These are phyloP conservation scores for Pipra filicauda DNA, from an alignment of 2,113 vertebrate genomes.

Conservation along the genomic window DNA sequence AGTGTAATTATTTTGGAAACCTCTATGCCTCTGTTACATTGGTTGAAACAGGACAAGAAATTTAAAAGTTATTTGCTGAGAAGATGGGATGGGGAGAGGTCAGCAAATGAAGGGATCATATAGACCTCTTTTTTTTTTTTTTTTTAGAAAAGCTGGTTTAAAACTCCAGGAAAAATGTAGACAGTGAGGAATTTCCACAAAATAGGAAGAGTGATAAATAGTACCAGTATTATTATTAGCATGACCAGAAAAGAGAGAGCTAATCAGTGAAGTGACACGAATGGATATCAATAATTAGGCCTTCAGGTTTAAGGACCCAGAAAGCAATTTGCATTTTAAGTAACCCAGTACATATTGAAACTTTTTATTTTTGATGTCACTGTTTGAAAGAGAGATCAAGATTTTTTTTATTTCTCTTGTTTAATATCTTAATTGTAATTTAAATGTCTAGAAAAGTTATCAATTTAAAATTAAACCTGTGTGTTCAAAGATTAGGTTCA, in stretches of 20 bases:
- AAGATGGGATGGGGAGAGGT: not conserved
- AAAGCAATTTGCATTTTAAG: slow-evolving; percentile 4
- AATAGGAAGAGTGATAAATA: not conserved
- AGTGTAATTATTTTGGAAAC: not conserved
- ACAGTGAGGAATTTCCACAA: not conserved
- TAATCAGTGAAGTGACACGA: not conserved
- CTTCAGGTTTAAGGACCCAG: not conserved
- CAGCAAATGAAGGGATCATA: not conserved
- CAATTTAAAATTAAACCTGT: not conserved
- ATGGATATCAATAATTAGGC: not conserved
- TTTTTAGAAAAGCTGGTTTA: not conserved
- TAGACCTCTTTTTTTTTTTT: not conserved
- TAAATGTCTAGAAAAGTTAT: not conserved
- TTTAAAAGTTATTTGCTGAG: not conserved
- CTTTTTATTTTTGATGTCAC: not conserved
- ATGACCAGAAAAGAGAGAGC: not conserved
- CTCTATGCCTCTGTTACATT: not conserved
- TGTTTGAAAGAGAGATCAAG: not conserved
- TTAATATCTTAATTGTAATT: not conserved
- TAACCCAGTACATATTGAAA: not conserved
- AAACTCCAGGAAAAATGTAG: not conserved
- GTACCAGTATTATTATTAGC: not conserved
- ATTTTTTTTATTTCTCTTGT: not conserved
- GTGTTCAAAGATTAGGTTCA: not conserved
- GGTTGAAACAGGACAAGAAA: not conserved